Percentiles rank a stretch among this genome's conserved stretches.
phyloP scores from a whole-genome alignment of 2,888 invertebrate species.

The Pecten maximus region DNA sequence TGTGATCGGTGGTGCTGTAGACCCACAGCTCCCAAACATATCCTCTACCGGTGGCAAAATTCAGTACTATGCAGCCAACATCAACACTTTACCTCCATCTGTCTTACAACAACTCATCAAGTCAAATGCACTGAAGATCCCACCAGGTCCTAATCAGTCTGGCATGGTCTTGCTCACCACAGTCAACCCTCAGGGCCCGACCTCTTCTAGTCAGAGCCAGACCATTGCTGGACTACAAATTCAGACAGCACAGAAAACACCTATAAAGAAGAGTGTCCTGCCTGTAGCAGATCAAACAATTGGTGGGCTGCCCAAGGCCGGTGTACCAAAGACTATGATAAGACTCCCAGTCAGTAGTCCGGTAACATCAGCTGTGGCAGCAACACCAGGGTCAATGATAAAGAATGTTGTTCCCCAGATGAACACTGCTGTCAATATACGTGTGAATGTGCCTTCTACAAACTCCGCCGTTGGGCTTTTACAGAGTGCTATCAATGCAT shows the following conservation, averaged over 20 bases:
- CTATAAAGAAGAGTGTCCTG: neutral
- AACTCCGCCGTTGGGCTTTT: neutral
- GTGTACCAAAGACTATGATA: neutral
- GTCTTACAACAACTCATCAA: constrained; percentile 75
- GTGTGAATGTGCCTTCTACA: neutral
- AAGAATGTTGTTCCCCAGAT: neutral
- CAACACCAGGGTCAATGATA: neutral
- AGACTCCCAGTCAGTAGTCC: neutral
- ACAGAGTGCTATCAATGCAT: neutral
- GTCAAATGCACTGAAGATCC: constrained; percentile 69
- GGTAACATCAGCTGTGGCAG: neutral
- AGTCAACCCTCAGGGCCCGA: constrained; percentile 45
- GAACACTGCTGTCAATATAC: constrained; percentile 2
- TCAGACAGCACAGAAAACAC: neutral
- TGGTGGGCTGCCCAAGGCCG: neutral
- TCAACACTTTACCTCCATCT: constrained; percentile 68
- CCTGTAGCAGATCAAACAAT: neutral
- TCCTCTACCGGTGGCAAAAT: constrained; percentile 42
- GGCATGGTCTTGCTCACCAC: constrained; percentile 47
- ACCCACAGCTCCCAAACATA: neutral
- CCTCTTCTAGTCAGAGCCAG: constrained; percentile 29
- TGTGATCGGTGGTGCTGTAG: neutral
- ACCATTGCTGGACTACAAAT: constrained; percentile 26
- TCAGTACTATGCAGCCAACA: constrained; percentile 66
- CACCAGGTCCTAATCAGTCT: constrained; percentile 62